Evolutionary conservation across 2,113 vertebrate genomes (phyloP), one percentile per base, ranked within the genome.

Genomic region (Baryphthengus martii): DNA sequence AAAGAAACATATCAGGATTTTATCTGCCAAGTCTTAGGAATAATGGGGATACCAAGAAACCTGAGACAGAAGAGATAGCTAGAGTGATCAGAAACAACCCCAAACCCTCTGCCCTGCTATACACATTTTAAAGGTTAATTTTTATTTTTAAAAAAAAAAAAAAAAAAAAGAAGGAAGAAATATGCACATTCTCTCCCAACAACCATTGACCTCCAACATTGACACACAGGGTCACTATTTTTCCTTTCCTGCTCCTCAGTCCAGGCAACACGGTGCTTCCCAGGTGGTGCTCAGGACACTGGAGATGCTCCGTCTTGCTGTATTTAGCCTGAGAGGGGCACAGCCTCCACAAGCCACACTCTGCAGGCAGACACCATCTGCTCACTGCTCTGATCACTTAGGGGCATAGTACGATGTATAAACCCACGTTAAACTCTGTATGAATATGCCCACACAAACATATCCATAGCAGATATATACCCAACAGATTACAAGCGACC

Each of bases 371-470:
- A 9, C 40, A 33, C 58, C 24, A 47, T 13, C 33, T 50, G 67
- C 75, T 47, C 23, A 5, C 71, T 70, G 49, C 72, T 80, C 3
- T 0, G 7, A 29, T 17, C n/a, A 4, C 23, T 40, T 29, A 28
- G 21, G 45, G 23, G 12, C 31, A 5, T 7, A 62, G 20, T 13
- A 14, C 9, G 42, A 42, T 26, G 39, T 23, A 39, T 4, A 50
- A 88, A 85, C 18, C 18, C 61, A 11, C 0, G 2, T 12, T 29
- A 74, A 61, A 70, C 7, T 62, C 53, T 10, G 7, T 26, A 45
- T 1, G 0, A 31, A 15, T 2, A 35, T 2, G 2, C 29, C 10
- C 14, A 24, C 13, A 40, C 1, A 18, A 39, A 45, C 13, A 8
- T 2, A 63, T 0, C 39, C 33, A 29, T 0, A 16, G 40, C 2